Base-by-base conservation (phyloP, 1,140 invertebrate species). In the Drosophila nigrodunni region DNA sequence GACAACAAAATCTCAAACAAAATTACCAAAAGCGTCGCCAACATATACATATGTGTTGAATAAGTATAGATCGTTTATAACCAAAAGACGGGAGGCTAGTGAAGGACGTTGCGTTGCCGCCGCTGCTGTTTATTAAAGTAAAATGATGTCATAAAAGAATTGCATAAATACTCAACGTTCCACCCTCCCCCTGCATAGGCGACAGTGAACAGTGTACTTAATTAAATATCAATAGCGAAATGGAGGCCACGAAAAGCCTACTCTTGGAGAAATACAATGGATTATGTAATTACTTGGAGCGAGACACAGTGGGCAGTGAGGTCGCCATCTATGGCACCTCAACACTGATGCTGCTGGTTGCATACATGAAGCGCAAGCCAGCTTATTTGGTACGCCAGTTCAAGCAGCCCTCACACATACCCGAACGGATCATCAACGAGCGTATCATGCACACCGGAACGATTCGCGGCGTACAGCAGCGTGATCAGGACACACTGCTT, bases 211-310 rank as follows among this genome's bases (percentile, higher is more conserved):
- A 72, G 59, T 61, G 70, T 78, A 83, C 74, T 86, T 74, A 83
- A 79, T 70, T 47, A 18, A 65, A 50, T 47, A 59, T 30, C 13
- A 47, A 25, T 35, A 41, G 21, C 18, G 9, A 52, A 57, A 46
- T 88, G 81, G 81, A 90, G 13, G 21, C 67, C 2, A 55, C 67
- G 18, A 90, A 74, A 70, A 74, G 43, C 18, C 77, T 62, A 11
- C 34, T 90, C 15, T 49, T 57, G 64, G 80, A 80, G 39, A 92
- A 90, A 61, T 92, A 90, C 61, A 59, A 82, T 15, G 70, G 66
- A 70, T 92, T 92, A 88, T 91, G 90, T 88, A 92, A 92, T 72
- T 85, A 88, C 44, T 55, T 92, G 90, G 90, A 92, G 50, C 82
- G 75, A 7, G 90, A 92, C 54, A 92, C 90, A 11, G 43, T 88